Conservation (phyloP, 2,113 vertebrate genomes). For the Oriolus oriolus region DNA sequence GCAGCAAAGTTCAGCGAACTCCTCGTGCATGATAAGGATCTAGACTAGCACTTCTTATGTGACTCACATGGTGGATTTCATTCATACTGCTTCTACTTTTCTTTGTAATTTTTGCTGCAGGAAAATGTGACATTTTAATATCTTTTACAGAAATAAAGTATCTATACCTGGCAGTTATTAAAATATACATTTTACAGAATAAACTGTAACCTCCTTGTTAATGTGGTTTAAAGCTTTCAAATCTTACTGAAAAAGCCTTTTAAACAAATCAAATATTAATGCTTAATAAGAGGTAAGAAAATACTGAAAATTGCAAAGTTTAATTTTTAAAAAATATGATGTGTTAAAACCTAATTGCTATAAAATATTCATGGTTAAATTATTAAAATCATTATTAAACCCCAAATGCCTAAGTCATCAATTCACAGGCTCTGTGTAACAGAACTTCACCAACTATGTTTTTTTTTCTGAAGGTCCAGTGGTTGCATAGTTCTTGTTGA, state of each 20-base stretch:
- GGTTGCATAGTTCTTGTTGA: not conserved
- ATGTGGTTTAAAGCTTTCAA: conserved; percentile 10
- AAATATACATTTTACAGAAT: conserved; percentile 23
- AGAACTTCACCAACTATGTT: not conserved
- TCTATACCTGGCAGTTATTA: conserved; percentile 14
- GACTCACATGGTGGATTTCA: not conserved
- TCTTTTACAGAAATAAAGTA: not conserved
- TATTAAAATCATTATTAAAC: conserved; percentile 58
- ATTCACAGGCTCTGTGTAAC: not conserved
- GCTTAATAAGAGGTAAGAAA: conserved; percentile 48
- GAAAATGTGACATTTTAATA: not conserved
- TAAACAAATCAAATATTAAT: conserved; percentile 68
- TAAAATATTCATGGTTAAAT: conserved; percentile 68
- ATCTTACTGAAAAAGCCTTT: not conserved
- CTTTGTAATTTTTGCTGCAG: not conserved
- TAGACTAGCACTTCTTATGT: not conserved
- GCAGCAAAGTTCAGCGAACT: not conserved
- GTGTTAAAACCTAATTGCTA: conserved; percentile 42
- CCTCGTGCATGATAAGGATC: not conserved
- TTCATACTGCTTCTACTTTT: not conserved
- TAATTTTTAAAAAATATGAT: conserved; percentile 61
- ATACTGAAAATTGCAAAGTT: conserved; percentile 36
- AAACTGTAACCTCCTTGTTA: conserved; percentile 18
- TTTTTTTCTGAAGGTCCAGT: not conserved
- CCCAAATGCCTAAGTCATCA: not conserved